Evolutionary conservation across 1,140 invertebrate genomes (phyloP).

Genomic region (Archivesica marissinica): DNA sequence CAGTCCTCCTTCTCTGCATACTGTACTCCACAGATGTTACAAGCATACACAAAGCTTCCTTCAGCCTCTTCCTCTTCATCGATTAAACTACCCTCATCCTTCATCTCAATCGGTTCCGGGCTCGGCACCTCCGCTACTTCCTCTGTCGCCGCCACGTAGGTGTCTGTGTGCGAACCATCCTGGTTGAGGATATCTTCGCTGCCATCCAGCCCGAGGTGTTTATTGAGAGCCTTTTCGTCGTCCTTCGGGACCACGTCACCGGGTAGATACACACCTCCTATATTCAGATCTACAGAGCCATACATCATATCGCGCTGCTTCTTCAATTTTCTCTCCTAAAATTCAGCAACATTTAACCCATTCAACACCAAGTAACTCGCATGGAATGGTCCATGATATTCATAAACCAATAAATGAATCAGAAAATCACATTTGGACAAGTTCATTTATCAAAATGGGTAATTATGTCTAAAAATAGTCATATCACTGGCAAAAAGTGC

Average conservation of each 20-base stretch:
- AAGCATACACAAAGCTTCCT: constrained; percentile 49
- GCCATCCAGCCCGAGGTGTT: constrained; percentile 17
- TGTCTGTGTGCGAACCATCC: constrained; percentile 20
- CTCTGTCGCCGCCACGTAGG: constrained; percentile 53
- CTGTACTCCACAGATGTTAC: constrained; percentile 59
- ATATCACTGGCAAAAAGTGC: too few species aligned
- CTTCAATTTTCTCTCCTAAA: constrained; percentile 43
- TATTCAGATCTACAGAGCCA: constrained; percentile 35
- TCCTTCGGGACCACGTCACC: constrained; percentile 54
- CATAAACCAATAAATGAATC: too few species aligned
- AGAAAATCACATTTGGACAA: too few species aligned
- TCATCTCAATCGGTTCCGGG: constrained; percentile 1
- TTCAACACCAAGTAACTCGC: too few species aligned
- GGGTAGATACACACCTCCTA: constrained; percentile 47
- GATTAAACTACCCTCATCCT: background rate
- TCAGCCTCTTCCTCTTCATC: constrained; percentile 18
- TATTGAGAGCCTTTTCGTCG: constrained; percentile 1
- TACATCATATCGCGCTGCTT: constrained; percentile 33
- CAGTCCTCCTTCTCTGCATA: constrained; percentile 55
- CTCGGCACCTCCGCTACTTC: constrained; percentile 28
- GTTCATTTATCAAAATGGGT: too few species aligned
- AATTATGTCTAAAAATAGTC: too few species aligned
- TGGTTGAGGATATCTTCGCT: constrained; percentile 5
- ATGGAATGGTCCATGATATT: too few species aligned
- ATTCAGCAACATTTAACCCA: too few species aligned